Base-by-base conservation (phyloP, 2,888 invertebrate species). In the Philopedon plagiatum region DNA sequence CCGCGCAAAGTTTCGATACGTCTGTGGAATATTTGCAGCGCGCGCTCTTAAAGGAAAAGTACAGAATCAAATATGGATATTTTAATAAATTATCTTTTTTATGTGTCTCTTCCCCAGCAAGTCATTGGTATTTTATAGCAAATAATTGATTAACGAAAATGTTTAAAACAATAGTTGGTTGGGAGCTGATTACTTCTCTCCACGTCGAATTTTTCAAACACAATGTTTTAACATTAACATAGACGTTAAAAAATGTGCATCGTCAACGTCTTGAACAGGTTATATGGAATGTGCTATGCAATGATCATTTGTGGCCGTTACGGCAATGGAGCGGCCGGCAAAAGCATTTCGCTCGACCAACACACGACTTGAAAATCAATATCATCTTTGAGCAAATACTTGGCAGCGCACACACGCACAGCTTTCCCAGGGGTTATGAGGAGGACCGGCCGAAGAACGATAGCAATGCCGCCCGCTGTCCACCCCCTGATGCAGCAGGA, bases 301-400 rank as follows among this genome's bases (percentile, higher is more conserved):
- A 70, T 65, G 66, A 63, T 66, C 74, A 74, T 71, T 74, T 74
- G 79, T 80, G 77, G 80, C 74, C 75, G 58, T 78, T 60, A 63
- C 79, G 77, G 79, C 78, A 78, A 71, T 79, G 80, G 78, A 80
- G 77, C 78, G 79, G 76, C 76, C 75, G 29, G 63, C 76, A 77
- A 76, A 61, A 64, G 69, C 72, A 63, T 63, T 63, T 62, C 78
- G 78, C 76, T 77, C 80, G 78, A 78, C 79, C 78, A 80, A 46
- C 73, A 81, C 81, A 81, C 82, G 81, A 83, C 84, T 83, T 82
- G 84, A 85, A 86, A 86, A 86, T 86, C 85, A 85, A 86, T 86
- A 85, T 85, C 84, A 84, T 85, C 85, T 85, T 86, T 84, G 84
- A 83, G 82, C 83, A 84, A 84, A 85, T 84, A 85, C 84, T 85